Conservation (phyloP, 1,140 invertebrate species). For the Zaprionus inermis region DNA sequence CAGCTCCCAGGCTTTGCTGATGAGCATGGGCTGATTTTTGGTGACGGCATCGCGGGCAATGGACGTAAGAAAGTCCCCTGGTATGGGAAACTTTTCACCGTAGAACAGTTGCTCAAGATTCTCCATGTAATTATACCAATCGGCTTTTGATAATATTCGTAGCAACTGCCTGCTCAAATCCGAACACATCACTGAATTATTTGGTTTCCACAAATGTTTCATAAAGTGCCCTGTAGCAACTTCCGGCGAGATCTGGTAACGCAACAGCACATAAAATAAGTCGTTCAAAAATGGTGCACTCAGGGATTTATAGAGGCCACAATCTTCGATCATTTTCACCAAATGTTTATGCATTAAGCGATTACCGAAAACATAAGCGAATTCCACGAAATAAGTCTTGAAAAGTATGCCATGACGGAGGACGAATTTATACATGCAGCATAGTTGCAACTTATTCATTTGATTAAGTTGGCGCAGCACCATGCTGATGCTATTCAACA, state of each 20-base stretch:
- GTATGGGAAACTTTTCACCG: slow-evolving; percentile 24
- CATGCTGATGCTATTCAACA: slow-evolving; percentile 9
- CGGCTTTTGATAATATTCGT: slow-evolving; percentile 10
- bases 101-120: slow-evolving; percentile 21
- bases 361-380: slow-evolving; percentile 38
- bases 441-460: slow-evolving; percentile 11
- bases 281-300: neutral
- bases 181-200: neutral
- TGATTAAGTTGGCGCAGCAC: slow-evolving; percentile 22
- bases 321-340: slow-evolving; percentile 44
- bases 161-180: slow-evolving; percentile 20
- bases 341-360: slow-evolving; percentile 28
- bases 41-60: slow-evolving; percentile 8
- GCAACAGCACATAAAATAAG: slow-evolving; percentile 19
- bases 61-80: slow-evolving; percentile 8
- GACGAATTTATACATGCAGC: slow-evolving; percentile 20
- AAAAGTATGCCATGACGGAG: slow-evolving; percentile 30
- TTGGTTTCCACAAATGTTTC: slow-evolving; percentile 49
- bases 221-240: slow-evolving; percentile 27
- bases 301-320: slow-evolving; percentile 27
- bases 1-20: slow-evolving; percentile 1
- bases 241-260: slow-evolving; percentile 2
- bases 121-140: slow-evolving; percentile 51
- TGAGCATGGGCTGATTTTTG: neutral
- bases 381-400: slow-evolving; percentile 29